Conservation (phyloP, 2,113 vertebrate species). For the Cyphotilapia sp. region DNA sequence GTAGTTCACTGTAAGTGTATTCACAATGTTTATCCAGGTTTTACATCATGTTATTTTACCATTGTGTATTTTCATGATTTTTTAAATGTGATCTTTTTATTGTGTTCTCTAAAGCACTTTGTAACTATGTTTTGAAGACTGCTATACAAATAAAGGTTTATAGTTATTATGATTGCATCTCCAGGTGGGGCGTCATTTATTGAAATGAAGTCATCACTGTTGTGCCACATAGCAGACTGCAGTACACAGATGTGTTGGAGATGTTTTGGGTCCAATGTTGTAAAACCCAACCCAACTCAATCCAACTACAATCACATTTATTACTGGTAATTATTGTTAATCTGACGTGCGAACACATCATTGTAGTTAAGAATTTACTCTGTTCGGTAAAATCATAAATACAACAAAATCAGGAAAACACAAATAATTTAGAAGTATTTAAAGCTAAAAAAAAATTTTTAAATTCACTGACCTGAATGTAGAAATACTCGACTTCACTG, state of each 20-base stretch:
- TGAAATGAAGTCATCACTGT: background rate
- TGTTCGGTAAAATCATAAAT: fast-evolving
- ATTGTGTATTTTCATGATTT: background rate
- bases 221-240: background rate
- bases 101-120: background rate
- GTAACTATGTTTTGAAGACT: background rate
- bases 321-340: background rate
- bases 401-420: background rate
- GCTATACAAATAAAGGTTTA: background rate
- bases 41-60: background rate
- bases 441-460: background rate
- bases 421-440: background rate
- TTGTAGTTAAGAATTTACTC: background rate
- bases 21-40: background rate
- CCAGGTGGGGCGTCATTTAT: background rate
- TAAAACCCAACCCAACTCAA: background rate
- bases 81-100: background rate
- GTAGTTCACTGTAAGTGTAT: background rate
- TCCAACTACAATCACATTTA: background rate
- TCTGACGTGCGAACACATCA: background rate
- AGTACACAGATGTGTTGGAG: background rate
- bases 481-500: background rate
- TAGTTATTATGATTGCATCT: background rate
- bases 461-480: background rate
- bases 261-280: background rate